Base-by-base conservation (phyloP, 2,888 invertebrate species). In the Lymantria dispar region DNA sequence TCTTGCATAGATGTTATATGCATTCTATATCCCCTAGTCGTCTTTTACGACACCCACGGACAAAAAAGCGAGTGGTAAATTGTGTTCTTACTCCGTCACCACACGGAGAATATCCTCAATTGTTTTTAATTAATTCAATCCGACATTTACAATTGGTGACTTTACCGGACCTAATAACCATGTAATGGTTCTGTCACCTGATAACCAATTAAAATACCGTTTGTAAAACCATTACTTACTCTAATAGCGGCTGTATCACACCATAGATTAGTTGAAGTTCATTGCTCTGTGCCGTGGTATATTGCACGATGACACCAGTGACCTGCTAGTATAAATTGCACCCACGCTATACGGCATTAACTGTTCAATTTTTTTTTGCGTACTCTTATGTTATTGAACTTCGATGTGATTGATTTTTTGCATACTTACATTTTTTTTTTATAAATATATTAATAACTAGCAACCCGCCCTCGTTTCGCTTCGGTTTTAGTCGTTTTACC, bases 251-350 rank as follows among this genome's bases (percentile, higher is more conserved):
- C 42, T 60, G 52, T 60, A 56, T 62, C 58, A 58, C 56, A 62
- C 64, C 53, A 50, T 59, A 66, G 55, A 54, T 50, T 60, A 50
- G 38, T 45, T 41, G n/a, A 45, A 50, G 76, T 70, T 76, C 72
- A 62, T 56, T 62, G 74, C 50, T 61, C 65, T 39, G 45, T 29
- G 14, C 38, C 33, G 12, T 43, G 38, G 68, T 67, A 56, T 67
- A 67, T 54, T 67, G 68, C 64, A 74, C 67, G 41, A 48, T 57
- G 56, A 63, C 68, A 68, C 68, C 61, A 72, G 57, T 77, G 78
- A 77, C 75, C 79, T 60, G 65, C 69, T 76, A 68, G 72, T 73
- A 73, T 71, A 72, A 68, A 74, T 72, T 72, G 71, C 76, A 69
- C 83, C 81, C 70, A 81, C 83, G 71, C 79, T 54, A 56, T 54